Evolutionary conservation across 2,888 invertebrate genomes (phyloP), one percentile per base, ranked within the genome.

Genomic region (Reticulitermes lucifugus): DNA sequence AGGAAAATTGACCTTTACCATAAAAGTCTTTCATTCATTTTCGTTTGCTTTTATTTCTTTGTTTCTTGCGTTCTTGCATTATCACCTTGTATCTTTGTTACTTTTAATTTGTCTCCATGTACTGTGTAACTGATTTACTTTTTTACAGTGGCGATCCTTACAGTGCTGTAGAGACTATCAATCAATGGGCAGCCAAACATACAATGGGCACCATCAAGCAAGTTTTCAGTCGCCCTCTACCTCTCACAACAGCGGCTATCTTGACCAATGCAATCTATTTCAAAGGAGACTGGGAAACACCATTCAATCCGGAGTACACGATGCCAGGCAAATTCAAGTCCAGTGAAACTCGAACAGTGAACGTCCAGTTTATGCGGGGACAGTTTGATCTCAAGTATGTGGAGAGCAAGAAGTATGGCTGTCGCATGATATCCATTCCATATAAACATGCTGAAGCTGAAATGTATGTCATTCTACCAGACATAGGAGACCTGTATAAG

Each of bases 221-320:
- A 2, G 89, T 92, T 46, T 80, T 92, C 29, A 87, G 89, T 0
- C 84, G 87, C 9, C 90, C 91, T 1, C 90, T 90, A 5, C 88
- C 89, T 0, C 86, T 89, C 0, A 83, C 87, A 21, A 91, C 91
- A 0, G 88, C 89, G 0, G 89, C 91, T 22, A 89, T 92, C 25
- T 89, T 92, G 75, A 88, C 91, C 5, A 92, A 92, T 87, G 90
- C 92, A 10, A 89, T 92, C 43, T 92, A 92, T 88, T 92, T 92
- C 87, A 89, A 89, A 82, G 92, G 90, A 1, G 90, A 90, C 79
- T 92, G 92, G 92, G 90, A 91, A 87, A 89, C 89, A 4, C 92
- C 92, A 0, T 92, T 92, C 87, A 89, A 89, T 71, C 88, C 89
- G 12, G 88, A 89, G 83, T 79, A 90, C 12, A 92, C 92, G 84